These are phyloP conservation scores for Tyria jacobaeae DNA, from an alignment of 2,888 invertebrate genomes.

Conservation along the genomic window DNA sequence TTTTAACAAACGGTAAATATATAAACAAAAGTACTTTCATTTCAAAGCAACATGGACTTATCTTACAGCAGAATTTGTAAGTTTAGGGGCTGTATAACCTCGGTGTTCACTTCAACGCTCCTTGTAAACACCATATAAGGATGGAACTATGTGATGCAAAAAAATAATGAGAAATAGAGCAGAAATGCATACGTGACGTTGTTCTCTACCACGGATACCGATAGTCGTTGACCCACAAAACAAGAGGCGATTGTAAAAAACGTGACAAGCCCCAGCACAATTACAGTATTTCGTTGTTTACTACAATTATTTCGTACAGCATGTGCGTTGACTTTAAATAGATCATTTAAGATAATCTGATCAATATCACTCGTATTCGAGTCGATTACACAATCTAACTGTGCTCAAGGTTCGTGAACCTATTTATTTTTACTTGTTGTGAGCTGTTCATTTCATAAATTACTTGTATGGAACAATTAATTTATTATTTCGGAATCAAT, in stretches of 20 bases:
- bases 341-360: constrained; percentile 52
- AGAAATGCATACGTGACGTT: constrained; percentile 60
- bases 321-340: constrained; percentile 55
- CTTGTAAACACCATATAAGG: constrained; percentile 41
- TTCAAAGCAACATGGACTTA: neutral
- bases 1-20: too few relatives aligned
- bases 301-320: constrained; percentile 52
- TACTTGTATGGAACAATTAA: constrained; percentile 35
- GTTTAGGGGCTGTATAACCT: constrained; percentile 1
- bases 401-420: constrained; percentile 48
- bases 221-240: constrained; percentile 69
- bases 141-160: constrained; percentile 53
- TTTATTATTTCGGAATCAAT: constrained; percentile 33
- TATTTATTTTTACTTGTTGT: constrained; percentile 44
- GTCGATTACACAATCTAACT: constrained; percentile 51
- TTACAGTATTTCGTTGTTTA: constrained; percentile 59
- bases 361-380: constrained; percentile 44
- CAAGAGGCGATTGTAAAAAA: constrained; percentile 56
- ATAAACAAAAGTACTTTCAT: neutral
- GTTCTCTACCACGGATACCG: constrained; percentile 56
- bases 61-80: neutral
- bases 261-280: constrained; percentile 59
- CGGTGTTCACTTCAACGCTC: constrained; percentile 29
- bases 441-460: constrained; percentile 48
- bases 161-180: constrained; percentile 56